Evolutionary conservation across 2,113 vertebrate species (phyloP).

Genomic region (Aramus guarauna): DNA sequence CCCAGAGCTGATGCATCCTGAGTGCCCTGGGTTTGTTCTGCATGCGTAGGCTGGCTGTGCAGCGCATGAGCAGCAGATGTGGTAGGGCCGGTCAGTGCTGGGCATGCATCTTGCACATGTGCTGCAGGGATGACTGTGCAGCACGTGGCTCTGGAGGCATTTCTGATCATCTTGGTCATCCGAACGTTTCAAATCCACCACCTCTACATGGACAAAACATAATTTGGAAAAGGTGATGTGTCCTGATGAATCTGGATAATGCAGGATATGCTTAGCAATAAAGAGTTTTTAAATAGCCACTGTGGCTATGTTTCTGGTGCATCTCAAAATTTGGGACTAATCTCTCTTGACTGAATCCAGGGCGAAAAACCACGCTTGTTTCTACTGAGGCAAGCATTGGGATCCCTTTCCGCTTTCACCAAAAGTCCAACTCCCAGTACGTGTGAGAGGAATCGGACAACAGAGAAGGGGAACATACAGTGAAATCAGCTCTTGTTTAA

Average conservation of each 20-base stretch:
- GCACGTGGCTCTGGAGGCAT: too few species aligned
- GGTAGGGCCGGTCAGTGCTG: background rate
- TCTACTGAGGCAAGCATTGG: fast-evolving
- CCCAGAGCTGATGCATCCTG: background rate
- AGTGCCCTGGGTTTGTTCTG: background rate
- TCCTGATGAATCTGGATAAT: background rate
- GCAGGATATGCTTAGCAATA: background rate
- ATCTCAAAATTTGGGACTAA: background rate
- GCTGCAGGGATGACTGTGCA: background rate
- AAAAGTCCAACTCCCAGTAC: background rate
- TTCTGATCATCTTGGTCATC: background rate
- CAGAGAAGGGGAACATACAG: fast-evolving
- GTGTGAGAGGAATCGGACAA: fast-evolving
- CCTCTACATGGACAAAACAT: background rate
- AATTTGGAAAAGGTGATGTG: background rate
- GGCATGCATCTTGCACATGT: fast-evolving
- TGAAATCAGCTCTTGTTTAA: background rate
- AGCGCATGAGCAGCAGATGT: background rate
- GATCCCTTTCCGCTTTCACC: background rate
- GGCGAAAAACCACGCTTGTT: background rate
- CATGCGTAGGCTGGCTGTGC: background rate
- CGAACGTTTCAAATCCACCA: background rate
- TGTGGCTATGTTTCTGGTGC: background rate
- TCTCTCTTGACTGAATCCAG: background rate
- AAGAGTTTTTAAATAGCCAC: background rate